A percentile compares a stretch with the other conserved stretches of the same genome.
Evolutionary conservation across 92 coral and sea anemone genomes (phyloP).

Genomic region (Siderastrea siderea): DNA sequence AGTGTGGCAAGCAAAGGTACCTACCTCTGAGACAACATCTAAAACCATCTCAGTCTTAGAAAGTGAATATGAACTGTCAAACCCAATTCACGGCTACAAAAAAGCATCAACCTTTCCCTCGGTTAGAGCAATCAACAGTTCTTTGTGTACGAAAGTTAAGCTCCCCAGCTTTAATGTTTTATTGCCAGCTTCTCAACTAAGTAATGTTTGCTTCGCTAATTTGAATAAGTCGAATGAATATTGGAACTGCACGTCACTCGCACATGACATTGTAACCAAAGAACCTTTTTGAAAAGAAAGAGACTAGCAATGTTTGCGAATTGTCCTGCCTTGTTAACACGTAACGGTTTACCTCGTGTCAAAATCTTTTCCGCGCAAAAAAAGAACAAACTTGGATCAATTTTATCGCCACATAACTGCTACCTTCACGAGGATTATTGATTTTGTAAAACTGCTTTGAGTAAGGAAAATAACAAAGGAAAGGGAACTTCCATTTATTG

Average conservation of each 20-base stretch:
- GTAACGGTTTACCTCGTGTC: conserved; percentile 41
- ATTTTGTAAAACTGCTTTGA: neutral
- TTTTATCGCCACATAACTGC: conserved; percentile 2
- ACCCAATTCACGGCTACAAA: neutral
- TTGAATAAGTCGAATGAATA: conserved; percentile 82
- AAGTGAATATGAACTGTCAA: conserved; percentile 9
- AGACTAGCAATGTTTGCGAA: conserved; percentile 53
- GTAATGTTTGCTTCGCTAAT: conserved; percentile 83
- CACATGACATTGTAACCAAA: conserved; percentile 80
- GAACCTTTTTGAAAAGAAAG: conserved; percentile 46
- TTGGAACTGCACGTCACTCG: conserved; percentile 78
- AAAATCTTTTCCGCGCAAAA: conserved; percentile 22
- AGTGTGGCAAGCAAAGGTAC: neutral
- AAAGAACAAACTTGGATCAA: conserved; percentile 1
- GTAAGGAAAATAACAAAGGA: neutral
- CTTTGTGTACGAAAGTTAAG: conserved; percentile 2
- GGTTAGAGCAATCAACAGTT: conserved; percentile 14
- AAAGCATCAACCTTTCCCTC: neutral
- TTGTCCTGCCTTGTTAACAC: conserved; percentile 49
- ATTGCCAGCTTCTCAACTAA: conserved; percentile 53
- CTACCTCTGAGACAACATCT: neutral
- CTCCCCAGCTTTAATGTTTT: conserved; percentile 22
- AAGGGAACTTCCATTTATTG: conserved; percentile 3
- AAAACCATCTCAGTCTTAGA: neutral
- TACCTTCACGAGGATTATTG: neutral